Evolutionary conservation across 1,140 invertebrate genomes (phyloP).

Genomic region (Macrotrachela quadricornifera): DNA sequence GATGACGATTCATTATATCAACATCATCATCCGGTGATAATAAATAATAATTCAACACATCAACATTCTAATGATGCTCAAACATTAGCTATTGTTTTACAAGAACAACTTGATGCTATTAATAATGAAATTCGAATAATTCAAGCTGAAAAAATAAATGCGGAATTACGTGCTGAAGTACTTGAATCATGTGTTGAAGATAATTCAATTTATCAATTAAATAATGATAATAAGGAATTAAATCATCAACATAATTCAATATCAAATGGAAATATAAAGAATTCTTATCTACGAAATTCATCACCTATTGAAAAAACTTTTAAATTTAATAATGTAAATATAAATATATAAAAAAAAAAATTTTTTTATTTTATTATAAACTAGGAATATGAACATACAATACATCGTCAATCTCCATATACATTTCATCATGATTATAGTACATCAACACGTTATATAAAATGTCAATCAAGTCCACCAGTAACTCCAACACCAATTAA

Average conservation of each 20-base stretch:
- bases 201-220: constrained; percentile 1
- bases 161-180: constrained; percentile 80
- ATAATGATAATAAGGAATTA: no score
- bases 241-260: not conserved
- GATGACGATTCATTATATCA: not conserved
- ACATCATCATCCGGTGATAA: not conserved
- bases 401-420: not conserved
- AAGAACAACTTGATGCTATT: constrained; percentile 95
- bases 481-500: constrained; percentile 46
- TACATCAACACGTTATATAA: constrained; percentile 33
- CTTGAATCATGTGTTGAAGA: constrained; percentile 79
- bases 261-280: not conserved
- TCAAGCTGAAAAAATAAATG: constrained; percentile 91
- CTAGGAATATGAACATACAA: constrained; percentile 36
- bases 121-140: constrained; percentile 95
- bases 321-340: no score
- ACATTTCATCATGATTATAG: constrained; percentile 20
- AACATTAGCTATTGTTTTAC: constrained; percentile 85
- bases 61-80: constrained; percentile 57
- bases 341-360: not conserved
- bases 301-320: not conserved
- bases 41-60: not conserved
- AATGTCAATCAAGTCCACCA: constrained; percentile 45
- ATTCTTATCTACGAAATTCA: not conserved
- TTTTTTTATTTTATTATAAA: constrained; percentile 24